phyloP scores from a whole-genome alignment of 1,140 invertebrate species.

The Mizuhopecten yessoensis region DNA sequence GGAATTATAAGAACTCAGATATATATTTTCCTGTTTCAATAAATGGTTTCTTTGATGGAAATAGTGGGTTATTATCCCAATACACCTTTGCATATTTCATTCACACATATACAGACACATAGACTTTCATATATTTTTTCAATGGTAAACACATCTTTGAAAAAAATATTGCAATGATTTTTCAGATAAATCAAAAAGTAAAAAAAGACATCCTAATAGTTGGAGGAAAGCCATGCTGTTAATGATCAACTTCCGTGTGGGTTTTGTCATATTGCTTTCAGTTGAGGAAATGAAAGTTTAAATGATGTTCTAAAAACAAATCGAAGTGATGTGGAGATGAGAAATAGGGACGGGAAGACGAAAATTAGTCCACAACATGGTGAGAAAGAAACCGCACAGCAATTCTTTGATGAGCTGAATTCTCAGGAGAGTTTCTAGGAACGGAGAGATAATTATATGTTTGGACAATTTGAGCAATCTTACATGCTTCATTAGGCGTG shows the following conservation, averaged over 20 bases:
- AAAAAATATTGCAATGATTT: no score
- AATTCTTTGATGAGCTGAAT: not conserved
- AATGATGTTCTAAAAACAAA: not conserved
- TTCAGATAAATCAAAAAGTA: no score
- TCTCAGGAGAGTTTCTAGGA: constrained; percentile 1
- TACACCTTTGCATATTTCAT: no score
- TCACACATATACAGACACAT: no score
- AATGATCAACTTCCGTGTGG: not conserved
- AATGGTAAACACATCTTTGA: no score
- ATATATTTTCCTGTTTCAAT: no score
- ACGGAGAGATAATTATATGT: constrained; percentile 3
- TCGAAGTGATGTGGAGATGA: not conserved
- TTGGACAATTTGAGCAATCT: constrained; percentile 34
- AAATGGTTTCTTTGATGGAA: no score
- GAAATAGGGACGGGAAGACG: not conserved
- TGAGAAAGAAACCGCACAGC: constrained; percentile 24
- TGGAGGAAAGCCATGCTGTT: not conserved
- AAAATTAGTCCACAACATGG: constrained; percentile 34
- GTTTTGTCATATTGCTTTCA: constrained; percentile 18
- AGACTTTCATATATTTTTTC: no score
- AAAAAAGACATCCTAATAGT: not conserved
- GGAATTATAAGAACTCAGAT: no score
- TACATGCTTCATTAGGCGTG: constrained; percentile 19
- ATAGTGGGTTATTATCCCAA: no score
- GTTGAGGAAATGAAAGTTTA: constrained; percentile 39